Evolutionary conservation across 92 coral and sea anemone species (phyloP), one percentile per base, ranked within the genome.

Genomic region (Zoanthus sociatus): DNA sequence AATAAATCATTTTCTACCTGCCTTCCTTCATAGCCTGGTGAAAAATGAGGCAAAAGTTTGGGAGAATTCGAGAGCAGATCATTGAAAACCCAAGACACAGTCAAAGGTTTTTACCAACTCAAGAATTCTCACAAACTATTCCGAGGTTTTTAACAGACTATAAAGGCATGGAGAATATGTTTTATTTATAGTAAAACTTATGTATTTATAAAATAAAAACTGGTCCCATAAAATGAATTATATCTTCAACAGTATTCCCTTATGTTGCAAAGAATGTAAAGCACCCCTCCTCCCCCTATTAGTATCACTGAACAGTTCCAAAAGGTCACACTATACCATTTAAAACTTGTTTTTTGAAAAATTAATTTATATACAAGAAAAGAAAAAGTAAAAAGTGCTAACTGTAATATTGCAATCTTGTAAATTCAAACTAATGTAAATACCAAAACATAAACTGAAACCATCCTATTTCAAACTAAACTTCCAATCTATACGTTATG

Each of bases 231-330:
- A 51, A 51, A 51, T 51, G 9, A 51, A 7, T 51, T 51, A 51
- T 13, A 51, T 7, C 56, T 51, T 51, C 56, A 51, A 51, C 56
- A 13, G 68, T 61, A 9, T 61, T 61, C 20, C 68, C 68, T 61
- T 17, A 61, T 61, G 68, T 61, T 61, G 68, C 20, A 61, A 61
- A 61, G 68, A 61, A 61, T 61, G 68, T 61, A 61, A 61, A 61
- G 14, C 68, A 61, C 12, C 12, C 68, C 68, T 61, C 20, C 68
- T 61, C 68, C 20, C 68, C 68, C 20, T 61, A 61, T 61, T 61
- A 61, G 68, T 61, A 61, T 61, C 68, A 61, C 20, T 61, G 68
- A 61, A 15, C 68, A 61, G 68, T 17, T 61, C 68, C 68, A 61
- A 61, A 61, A 61, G 68, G 17, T 9, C 4, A 51, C 68, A 61